Conservation (phyloP, 2,888 invertebrate genomes). For the Clostera curtula region DNA sequence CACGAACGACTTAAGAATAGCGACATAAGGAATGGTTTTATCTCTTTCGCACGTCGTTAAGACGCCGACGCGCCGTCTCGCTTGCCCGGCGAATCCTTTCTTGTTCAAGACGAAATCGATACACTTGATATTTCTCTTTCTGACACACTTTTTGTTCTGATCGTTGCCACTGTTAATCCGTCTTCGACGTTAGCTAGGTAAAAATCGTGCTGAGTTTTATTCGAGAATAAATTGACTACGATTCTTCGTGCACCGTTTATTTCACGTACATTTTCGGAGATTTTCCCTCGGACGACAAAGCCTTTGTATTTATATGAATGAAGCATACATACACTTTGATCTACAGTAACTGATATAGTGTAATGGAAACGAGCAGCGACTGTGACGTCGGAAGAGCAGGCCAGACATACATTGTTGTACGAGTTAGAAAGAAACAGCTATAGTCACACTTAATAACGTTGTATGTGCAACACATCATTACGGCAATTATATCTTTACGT, state of each 20-base stretch:
- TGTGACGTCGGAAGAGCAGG: slow-evolving; percentile 62
- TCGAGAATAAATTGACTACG: slow-evolving; percentile 56
- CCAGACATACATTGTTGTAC: slow-evolving; percentile 40
- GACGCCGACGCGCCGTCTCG: slow-evolving; percentile 54
- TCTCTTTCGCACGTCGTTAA: slow-evolving; percentile 72
- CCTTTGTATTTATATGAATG: slow-evolving; percentile 27
- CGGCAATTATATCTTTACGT: slow-evolving; percentile 53
- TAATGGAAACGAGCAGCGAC: slow-evolving; percentile 70
- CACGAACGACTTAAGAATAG: slow-evolving; percentile 67
- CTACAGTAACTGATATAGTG: slow-evolving; percentile 65
- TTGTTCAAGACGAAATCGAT: slow-evolving; percentile 63
- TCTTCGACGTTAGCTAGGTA: slow-evolving; percentile 65
- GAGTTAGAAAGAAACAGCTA: slow-evolving; percentile 54
- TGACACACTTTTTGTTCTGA: slow-evolving; percentile 55
- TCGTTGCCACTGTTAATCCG: slow-evolving; percentile 61
- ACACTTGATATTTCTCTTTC: slow-evolving; percentile 64
- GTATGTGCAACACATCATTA: slow-evolving; percentile 52
- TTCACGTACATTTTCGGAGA: slow-evolving; percentile 47
- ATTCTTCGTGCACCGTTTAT: slow-evolving; percentile 49
- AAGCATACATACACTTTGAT: slow-evolving; percentile 15
- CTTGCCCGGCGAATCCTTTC: slow-evolving; percentile 54
- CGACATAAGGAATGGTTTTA: slow-evolving; percentile 72
- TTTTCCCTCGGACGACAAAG: slow-evolving; percentile 30
- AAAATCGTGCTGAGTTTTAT: slow-evolving; percentile 58
- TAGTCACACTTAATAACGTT: slow-evolving; percentile 39